These are phyloP conservation scores for Antheraea assamensis DNA, from an alignment of 2,888 invertebrate species.

Conservation along the genomic window DNA sequence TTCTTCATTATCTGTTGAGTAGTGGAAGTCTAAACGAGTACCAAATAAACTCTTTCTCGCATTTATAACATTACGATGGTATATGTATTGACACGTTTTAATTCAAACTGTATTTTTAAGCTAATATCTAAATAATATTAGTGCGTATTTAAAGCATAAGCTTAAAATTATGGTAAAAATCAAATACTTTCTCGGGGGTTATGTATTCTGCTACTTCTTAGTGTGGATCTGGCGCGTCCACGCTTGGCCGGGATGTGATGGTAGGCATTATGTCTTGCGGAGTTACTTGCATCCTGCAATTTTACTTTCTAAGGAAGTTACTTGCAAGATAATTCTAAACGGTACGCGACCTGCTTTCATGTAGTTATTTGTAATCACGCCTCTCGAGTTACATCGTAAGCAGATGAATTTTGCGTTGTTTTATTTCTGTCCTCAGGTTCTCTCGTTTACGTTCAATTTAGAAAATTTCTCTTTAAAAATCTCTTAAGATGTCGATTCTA, in stretches of 20 bases:
- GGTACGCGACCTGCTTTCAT: slow-evolving; percentile 7
- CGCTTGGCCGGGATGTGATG: slow-evolving; percentile 16
- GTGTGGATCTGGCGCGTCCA: background rate
- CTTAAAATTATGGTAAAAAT: background rate
- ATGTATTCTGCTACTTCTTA: background rate
- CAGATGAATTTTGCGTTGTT: background rate
- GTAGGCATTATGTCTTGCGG: slow-evolving; percentile 5
- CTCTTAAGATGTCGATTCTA: no score
- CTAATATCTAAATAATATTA: background rate
- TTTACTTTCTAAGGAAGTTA: slow-evolving; percentile 19
- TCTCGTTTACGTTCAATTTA: no score
- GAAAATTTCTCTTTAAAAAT: no score
- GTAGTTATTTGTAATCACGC: background rate
- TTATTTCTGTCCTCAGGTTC: background rate
- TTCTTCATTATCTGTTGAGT: no score
- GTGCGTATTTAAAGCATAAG: background rate
- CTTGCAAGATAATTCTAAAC: slow-evolving; percentile 6
- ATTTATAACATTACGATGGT: no score
- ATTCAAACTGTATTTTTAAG: no score
- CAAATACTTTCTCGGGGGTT: background rate
- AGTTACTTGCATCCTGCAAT: slow-evolving; percentile 13
- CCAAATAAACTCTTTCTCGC: no score
- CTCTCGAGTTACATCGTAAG: background rate
- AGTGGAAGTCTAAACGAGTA: no score
- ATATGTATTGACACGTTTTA: no score